Percentiles rank a stretch among this genome's conserved stretches.
These are phyloP conservation scores for Tinea trinotella DNA, from an alignment of 2,888 invertebrate genomes.

Conservation along the genomic window DNA sequence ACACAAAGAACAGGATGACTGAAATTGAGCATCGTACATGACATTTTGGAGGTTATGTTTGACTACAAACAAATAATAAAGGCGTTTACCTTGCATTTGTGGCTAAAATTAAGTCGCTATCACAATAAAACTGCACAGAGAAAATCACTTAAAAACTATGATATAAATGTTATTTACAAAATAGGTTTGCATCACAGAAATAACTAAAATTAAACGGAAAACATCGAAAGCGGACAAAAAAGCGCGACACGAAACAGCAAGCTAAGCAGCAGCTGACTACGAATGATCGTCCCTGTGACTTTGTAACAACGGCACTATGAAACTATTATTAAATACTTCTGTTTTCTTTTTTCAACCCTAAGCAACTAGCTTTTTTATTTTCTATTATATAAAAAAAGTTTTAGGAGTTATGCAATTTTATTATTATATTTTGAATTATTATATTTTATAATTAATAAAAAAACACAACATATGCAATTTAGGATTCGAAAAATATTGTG, in stretches of 20 bases:
- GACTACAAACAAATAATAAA: slow-evolving; percentile 68
- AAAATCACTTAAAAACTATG: slow-evolving; percentile 51
- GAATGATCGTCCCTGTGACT: slow-evolving; percentile 40
- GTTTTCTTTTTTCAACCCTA: no score
- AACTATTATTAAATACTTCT: no score
- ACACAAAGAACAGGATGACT: slow-evolving; percentile 30
- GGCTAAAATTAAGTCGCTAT: slow-evolving; percentile 48
- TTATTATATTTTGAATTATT: neutral
- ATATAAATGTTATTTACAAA: slow-evolving; percentile 58
- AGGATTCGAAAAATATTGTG: no score
- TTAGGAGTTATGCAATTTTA: no score
- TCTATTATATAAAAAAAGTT: neutral
- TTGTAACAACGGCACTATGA: slow-evolving; percentile 39
- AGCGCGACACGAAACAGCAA: slow-evolving; percentile 77
- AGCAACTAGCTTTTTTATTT: no score
- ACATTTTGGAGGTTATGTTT: slow-evolving; percentile 66
- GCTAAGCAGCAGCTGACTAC: slow-evolving; percentile 80
- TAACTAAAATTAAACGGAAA: slow-evolving; percentile 72
- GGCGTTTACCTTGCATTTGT: slow-evolving; percentile 67
- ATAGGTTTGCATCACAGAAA: slow-evolving; percentile 71
- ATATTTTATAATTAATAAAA: neutral
- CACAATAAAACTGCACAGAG: slow-evolving; percentile 59
- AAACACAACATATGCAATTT: no score
- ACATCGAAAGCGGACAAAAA: slow-evolving; percentile 74
- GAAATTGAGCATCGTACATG: slow-evolving; percentile 52